These are phyloP conservation scores for Drosophila flavopinicola DNA, from an alignment of 2,888 invertebrate genomes.

Conservation along the genomic window DNA sequence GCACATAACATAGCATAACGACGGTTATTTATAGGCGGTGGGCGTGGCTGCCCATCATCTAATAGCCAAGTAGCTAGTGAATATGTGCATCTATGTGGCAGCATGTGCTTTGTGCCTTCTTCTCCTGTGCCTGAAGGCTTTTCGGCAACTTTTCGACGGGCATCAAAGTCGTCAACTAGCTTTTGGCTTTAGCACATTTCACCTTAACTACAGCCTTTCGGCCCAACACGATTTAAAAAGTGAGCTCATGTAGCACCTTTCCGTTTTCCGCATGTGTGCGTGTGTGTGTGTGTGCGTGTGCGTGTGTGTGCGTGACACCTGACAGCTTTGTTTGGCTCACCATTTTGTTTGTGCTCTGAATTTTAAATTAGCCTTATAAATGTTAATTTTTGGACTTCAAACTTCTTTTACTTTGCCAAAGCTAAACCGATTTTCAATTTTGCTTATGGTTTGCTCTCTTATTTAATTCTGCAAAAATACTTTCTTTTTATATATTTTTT, in stretches of 20 bases:
- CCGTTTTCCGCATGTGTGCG: neutral
- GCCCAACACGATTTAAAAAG: conserved; percentile 12
- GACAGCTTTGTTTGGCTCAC: conserved; percentile 46
- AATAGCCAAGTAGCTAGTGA: conserved; percentile 27
- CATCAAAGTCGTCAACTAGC: conserved; percentile 47
- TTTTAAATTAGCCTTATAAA: conserved; percentile 65
- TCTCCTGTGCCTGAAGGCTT: conserved; percentile 20
- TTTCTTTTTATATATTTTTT: too few species aligned
- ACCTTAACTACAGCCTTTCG: conserved; percentile 29
- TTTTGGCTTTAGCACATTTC: conserved; percentile 57
- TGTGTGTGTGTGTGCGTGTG: conserved; percentile 14
- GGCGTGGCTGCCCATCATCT: conserved; percentile 37
- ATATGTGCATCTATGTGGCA: conserved; percentile 8
- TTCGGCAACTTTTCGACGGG: conserved; percentile 35
- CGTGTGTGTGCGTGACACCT: conserved; percentile 46
- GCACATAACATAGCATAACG: too few species aligned
- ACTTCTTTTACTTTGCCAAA: too few species aligned
- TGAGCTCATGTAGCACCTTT: neutral
- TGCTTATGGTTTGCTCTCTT: too few species aligned
- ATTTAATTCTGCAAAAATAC: too few species aligned
- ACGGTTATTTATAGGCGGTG: conserved; percentile 31
- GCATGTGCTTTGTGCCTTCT: neutral
- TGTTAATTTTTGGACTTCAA: too few species aligned
- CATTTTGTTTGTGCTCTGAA: conserved; percentile 62
- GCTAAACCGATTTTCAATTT: too few species aligned